Evolutionary conservation across 2,797 vertebrate species (phyloP).

Genomic region (Clamator glandarius): DNA sequence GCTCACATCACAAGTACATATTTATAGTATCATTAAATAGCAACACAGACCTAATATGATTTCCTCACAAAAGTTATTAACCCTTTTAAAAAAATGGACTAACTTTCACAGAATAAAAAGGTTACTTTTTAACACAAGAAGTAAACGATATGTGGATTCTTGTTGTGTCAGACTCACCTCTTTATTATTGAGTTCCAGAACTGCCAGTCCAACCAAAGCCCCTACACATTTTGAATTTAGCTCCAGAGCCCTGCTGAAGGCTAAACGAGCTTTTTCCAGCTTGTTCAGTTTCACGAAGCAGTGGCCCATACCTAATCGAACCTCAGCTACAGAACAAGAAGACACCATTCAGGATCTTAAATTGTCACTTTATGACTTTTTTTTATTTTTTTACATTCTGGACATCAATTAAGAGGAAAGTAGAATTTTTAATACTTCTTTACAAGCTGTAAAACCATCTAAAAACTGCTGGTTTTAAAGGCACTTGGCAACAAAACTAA

Average conservation of each 20-base stretch:
- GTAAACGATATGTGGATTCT: neutral
- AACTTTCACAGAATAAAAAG: neutral
- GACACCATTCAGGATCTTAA: neutral
- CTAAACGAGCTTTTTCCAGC: conserved; percentile 95
- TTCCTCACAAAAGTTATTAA: neutral
- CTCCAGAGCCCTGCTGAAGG: conserved; percentile 94
- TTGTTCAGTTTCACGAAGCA: conserved; percentile 98
- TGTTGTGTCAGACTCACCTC: conserved; percentile 78
- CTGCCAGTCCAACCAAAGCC: conserved; percentile 94
- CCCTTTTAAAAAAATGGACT: neutral
- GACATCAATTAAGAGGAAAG: neutral
- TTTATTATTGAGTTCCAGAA: conserved; percentile 98
- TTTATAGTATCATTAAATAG: neutral
- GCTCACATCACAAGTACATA: neutral
- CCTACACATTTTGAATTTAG: conserved; percentile 98
- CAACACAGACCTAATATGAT: neutral
- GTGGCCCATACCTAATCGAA: conserved; percentile 97
- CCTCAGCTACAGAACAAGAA: conserved; percentile 85
- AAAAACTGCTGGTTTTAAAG: neutral
- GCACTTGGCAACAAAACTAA: neutral
- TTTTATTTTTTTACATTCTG: neutral
- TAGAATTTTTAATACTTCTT: neutral
- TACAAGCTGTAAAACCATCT: neutral
- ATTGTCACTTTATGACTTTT: neutral
- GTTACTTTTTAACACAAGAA: neutral